phyloP scores from a whole-genome alignment of 2,888 invertebrate species.

The Tanytarsus gracilentus region DNA sequence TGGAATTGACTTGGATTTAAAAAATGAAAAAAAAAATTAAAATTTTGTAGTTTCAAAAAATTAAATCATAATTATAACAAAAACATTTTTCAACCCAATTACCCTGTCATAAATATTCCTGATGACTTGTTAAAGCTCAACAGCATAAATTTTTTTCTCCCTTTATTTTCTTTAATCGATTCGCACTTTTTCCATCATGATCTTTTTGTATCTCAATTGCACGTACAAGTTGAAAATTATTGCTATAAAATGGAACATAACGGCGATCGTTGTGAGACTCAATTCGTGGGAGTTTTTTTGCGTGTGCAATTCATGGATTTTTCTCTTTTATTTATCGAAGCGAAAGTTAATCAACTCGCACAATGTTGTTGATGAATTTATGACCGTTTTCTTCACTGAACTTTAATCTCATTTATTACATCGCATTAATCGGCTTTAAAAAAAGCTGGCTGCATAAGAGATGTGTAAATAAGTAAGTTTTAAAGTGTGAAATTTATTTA shows the following conservation, averaged over 20 bases:
- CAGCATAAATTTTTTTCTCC: background rate
- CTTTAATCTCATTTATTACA: background rate
- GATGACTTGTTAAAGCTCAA: too few species aligned
- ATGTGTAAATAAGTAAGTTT: background rate
- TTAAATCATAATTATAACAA: too few species aligned
- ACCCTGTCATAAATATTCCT: too few species aligned
- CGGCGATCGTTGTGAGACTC: background rate
- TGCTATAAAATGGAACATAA: conserved; percentile 1
- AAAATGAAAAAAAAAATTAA: too few species aligned
- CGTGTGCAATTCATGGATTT: background rate
- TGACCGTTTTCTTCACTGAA: background rate
- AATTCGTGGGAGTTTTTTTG: conserved; percentile 3
- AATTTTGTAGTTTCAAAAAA: too few species aligned
- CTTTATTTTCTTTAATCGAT: background rate
- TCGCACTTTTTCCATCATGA: conserved; percentile 9
- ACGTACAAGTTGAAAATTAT: background rate
- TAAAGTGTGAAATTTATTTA: background rate
- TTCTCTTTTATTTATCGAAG: background rate
- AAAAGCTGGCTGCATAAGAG: too few species aligned
- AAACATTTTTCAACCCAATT: too few species aligned
- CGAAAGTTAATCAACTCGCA: background rate
- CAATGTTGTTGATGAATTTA: background rate
- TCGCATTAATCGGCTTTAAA: background rate
- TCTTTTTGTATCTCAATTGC: too few species aligned
- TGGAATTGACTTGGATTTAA: too few species aligned